Base-by-base conservation (phyloP, 1,140 invertebrate genomes). In the Mycetomoellerius zeteki region DNA sequence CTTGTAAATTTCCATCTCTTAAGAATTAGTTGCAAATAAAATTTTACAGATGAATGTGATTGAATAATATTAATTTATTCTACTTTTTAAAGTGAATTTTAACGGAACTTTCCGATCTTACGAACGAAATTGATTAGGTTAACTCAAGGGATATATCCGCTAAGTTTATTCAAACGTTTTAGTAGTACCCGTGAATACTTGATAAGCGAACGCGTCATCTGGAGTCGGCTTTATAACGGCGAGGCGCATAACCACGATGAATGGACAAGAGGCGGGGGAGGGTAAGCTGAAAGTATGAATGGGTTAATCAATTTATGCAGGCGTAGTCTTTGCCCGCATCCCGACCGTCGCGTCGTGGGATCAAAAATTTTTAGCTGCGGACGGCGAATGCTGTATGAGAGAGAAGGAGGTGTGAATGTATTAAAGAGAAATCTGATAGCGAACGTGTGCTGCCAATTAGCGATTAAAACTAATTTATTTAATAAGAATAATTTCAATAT, bases 291-390 rank as follows among this genome's bases (percentile, higher is more conserved):
- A 90, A 87, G 85, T 90, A 90, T 90, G 89, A 90, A 90, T 90
- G 85, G 88, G 60, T 71, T 87, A 90, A 90, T 90, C 89, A 90
- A 90, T 90, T 90, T 90, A 73, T 69, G 37, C 88, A 90, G 50
- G 43, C 88, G 64, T 81, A 89, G 62, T 88, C 87, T 86, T 81
- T 86, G 80, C 88, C 87, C 87, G 88, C 73, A 84, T 86, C 60
- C 69, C 75, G 85, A n/a, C 67, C 21, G 50, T 52, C 47, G 47
- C 47, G 14, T 50, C 19, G 64, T 30, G 12, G 37, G 19, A 76
- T 81, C 52, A 56, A 64, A 73, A 89, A 84, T 84, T 89, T 90
- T 82, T 80, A 89, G 67, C 64, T 37, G 37, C 71, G 65, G 85
- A 30, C n/a, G 47, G 50, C 56, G 72, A 89, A 56, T 33, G 37